Conservation (phyloP, 2,113 vertebrate species). For the Tychaedon coryphoeus region DNA sequence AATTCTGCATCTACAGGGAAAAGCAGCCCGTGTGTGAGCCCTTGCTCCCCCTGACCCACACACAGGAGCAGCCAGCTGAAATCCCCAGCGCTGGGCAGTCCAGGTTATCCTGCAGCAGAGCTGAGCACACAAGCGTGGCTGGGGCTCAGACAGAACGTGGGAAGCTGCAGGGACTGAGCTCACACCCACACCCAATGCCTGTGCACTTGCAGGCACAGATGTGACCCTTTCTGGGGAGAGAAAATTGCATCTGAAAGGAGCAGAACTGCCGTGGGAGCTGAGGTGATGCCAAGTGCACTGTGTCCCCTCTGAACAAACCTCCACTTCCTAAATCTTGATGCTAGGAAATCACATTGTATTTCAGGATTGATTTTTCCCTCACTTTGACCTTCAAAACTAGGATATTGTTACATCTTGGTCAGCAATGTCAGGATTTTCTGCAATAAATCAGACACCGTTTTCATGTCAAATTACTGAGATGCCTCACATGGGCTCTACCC, state of each 20-base stretch:
- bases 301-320: neutral
- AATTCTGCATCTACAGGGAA: neutral
- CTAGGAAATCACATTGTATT: neutral
- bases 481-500: neutral
- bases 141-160: neutral
- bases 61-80: neutral
- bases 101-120: neutral
- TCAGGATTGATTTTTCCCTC: constrained; percentile 18
- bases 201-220: neutral
- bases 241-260: neutral
- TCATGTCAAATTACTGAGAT: neutral
- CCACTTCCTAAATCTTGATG: neutral
- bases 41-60: neutral
- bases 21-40: neutral
- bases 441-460: neutral
- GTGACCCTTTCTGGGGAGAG: neutral
- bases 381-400: neutral
- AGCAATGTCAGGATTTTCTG: neutral
- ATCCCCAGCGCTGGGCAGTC: neutral
- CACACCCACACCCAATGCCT: neutral
- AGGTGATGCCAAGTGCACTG: neutral
- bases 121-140: neutral
- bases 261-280: neutral
- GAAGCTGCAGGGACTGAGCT: neutral
- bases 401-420: neutral